These are phyloP conservation scores for Plectrocnemia conspersa DNA, from an alignment of 1,140 invertebrate genomes.

Conservation along the genomic window DNA sequence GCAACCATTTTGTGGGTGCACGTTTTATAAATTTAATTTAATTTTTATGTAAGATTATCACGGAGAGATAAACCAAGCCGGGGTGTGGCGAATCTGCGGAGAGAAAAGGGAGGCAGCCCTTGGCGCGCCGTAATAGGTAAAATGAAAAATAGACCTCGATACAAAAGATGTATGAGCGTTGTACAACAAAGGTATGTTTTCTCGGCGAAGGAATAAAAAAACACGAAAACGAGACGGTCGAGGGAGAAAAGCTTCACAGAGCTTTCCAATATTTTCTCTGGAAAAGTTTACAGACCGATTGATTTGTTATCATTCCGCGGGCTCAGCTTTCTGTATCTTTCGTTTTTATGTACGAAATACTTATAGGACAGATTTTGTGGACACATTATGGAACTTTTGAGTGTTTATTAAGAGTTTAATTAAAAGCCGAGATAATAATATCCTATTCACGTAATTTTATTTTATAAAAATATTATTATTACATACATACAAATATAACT, in stretches of 20 bases:
- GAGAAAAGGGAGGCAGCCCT: constrained; percentile 24
- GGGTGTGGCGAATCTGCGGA: constrained; percentile 27
- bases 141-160: constrained; percentile 35
- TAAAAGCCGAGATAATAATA: no score
- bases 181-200: constrained; percentile 28
- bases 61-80: constrained; percentile 43
- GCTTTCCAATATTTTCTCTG: no score
- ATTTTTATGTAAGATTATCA: constrained; percentile 54
- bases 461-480: no score
- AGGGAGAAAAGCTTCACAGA: no score
- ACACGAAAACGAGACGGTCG: constrained; percentile 17
- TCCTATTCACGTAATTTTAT: no score
- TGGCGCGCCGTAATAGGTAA: constrained; percentile 32
- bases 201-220: neutral
- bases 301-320: constrained; percentile 15
- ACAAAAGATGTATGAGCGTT: constrained; percentile 34
- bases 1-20: constrained; percentile 1
- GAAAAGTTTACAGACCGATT: no score
- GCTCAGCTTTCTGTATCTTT: constrained; percentile 30
- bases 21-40: constrained; percentile 48
- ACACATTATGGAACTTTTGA: no score
- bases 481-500: no score
- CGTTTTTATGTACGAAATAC: no score
- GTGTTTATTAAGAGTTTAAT: no score
- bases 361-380: no score